A percentile compares a stretch with the other conserved stretches of the same genome.
These are phyloP conservation scores for Noctua comes DNA, from an alignment of 2,888 invertebrate genomes.

Conservation along the genomic window DNA sequence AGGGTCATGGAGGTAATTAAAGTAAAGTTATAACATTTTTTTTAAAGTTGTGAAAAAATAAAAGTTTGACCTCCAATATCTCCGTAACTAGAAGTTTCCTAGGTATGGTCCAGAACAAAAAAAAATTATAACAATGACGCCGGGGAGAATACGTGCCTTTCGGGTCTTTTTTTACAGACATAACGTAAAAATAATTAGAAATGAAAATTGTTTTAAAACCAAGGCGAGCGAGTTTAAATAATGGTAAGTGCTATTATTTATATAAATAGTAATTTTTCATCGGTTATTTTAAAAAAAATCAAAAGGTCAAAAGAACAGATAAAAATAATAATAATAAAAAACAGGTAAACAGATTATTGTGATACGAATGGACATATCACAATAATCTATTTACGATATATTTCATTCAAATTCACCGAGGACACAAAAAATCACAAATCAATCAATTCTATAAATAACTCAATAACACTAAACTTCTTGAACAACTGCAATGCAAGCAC, in stretches of 20 bases:
- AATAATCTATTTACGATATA: slow-evolving; percentile 9
- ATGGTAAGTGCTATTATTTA: no score
- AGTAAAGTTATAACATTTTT: neutral
- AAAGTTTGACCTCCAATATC: neutral
- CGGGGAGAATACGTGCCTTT: neutral
- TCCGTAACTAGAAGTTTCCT: neutral
- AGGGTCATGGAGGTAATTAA: neutral
- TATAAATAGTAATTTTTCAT: no score
- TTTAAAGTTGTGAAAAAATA: neutral
- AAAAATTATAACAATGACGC: no score
- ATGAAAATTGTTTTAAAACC: neutral
- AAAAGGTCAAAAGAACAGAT: no score
- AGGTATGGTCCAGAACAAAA: neutral
- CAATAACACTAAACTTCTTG: slow-evolving; percentile 9
- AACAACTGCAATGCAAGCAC: neutral
- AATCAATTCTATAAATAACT: slow-evolving; percentile 1
- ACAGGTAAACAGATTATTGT: no score
- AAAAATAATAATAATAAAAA: no score
- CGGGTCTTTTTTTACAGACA: neutral
- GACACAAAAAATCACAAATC: slow-evolving; percentile 11
- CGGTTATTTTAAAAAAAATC: no score
- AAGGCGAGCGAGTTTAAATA: neutral
- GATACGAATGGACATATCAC: no score
- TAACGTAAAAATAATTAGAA: neutral
- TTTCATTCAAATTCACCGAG: neutral